Base-by-base conservation (phyloP, 2,888 invertebrate species). In the Caradrina clavipalpis region DNA sequence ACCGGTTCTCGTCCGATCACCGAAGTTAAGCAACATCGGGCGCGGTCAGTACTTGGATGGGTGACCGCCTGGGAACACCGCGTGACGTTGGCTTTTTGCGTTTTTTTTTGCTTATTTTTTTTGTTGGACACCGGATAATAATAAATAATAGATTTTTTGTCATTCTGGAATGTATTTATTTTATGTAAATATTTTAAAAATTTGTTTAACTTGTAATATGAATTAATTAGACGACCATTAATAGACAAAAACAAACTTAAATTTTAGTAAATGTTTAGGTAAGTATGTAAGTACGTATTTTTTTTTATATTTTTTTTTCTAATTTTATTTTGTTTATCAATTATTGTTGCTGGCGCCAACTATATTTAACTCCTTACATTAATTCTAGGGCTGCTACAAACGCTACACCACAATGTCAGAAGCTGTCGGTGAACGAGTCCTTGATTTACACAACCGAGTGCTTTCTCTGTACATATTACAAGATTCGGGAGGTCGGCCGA, bases 391-490 rank as follows among this genome's bases (percentile, higher is more conserved):
- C 0, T 97, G 97, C 63, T 97, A 97, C 87, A 98, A 98, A 90
- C 97, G 97, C 75, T 98, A 97, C 88, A 97, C 97, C 4, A 98
- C 98, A 84, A 98, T 98, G 97, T 97, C 98, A 0, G 98, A 98
- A 90, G 98, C 98, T 0, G 95, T 98, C 15, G 98, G 98, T 0
- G 98, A 98, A 90, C 95, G 98, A 66, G 96, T 98, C 0, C 91
- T 98, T 11, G 98, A 98, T 90, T 95, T 98, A 2, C 98, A 98
- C 88, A 98, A 97, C 83, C 96, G 98, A 22, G 96, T 98, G 17
- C 91, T 98, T 17, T 97, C 98, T 0, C 92, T 98, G 22, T 98
- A 98, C 82, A 97, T 98, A 61, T 94, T 98, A 13, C 98, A 98
- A 90, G 98, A 98, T 91, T 97, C 98, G 0, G 98, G 98, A 42